A percentile compares a stretch with the other conserved stretches of the same genome.
Evolutionary conservation across 2,113 vertebrate species (phyloP).

Genomic region (Neotoma lepida): DNA sequence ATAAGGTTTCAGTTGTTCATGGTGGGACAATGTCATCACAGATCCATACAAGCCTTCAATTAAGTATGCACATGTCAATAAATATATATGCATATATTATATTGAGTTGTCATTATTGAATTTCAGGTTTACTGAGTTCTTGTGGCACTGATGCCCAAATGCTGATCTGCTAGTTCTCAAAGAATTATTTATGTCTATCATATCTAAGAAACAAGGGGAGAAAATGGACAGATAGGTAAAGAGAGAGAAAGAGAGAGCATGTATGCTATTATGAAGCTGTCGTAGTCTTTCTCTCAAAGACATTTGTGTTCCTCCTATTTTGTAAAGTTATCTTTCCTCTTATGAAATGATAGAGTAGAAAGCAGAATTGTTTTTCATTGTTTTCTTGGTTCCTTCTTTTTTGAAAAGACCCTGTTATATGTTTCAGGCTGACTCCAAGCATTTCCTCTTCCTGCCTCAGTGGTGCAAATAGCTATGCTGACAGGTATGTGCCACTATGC

Average conservation of each 20-base stretch:
- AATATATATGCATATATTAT: too few species aligned
- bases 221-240: not conserved
- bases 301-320: not conserved
- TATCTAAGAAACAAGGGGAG: not conserved
- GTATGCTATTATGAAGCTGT: not conserved
- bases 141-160: not conserved
- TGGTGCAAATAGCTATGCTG: not conserved
- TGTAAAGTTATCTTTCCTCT: not conserved
- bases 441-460: not conserved
- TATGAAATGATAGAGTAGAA: not conserved
- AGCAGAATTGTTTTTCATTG: not conserved
- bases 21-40: not conserved
- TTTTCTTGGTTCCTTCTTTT: not conserved
- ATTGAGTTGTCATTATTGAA: not conserved
- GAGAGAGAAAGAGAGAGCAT: not conserved
- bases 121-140: not conserved
- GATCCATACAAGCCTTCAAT: not conserved
- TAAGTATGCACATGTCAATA: not conserved
- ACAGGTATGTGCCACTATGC: not conserved
- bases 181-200: conserved; percentile 6
- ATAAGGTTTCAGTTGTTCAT: not conserved
- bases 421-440: not conserved
- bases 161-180: not conserved
- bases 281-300: not conserved
- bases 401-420: not conserved